Conservation (phyloP, 92 coral and sea anemone species). For the Epizoanthus scotinus region DNA sequence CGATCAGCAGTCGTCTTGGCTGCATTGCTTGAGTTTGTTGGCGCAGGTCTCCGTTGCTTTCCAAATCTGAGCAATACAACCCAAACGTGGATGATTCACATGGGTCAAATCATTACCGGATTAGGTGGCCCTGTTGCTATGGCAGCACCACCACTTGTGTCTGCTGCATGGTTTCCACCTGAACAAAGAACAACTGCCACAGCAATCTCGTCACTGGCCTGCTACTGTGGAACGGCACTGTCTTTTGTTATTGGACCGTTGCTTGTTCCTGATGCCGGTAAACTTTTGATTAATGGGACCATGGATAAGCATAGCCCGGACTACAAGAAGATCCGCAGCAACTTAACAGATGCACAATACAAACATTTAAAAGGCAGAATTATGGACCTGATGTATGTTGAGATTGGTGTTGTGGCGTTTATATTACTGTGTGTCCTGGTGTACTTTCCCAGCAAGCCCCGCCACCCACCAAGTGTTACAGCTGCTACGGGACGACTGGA, state of each 20-base stretch:
- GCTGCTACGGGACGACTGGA: slow-evolving; percentile 96
- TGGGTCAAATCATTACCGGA: slow-evolving; percentile 93
- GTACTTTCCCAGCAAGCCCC: slow-evolving; percentile 87
- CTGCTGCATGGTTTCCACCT: slow-evolving; percentile 99
- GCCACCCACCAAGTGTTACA: slow-evolving; percentile 86
- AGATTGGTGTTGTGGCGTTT: slow-evolving; percentile 66
- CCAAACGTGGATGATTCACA: slow-evolving; percentile 72
- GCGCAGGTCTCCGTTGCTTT: slow-evolving; percentile 85
- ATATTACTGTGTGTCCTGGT: slow-evolving; percentile 66
- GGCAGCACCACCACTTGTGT: slow-evolving; percentile 95
- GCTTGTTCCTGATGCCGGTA: slow-evolving; percentile 75
- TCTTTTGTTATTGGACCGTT: slow-evolving; percentile 87
- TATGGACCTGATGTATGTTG: slow-evolving; percentile 79
- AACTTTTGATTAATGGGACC: not conserved
- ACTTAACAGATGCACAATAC: slow-evolving; percentile 57
- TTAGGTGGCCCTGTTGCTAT: slow-evolving; percentile 95
- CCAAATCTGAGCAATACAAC: slow-evolving; percentile 50
- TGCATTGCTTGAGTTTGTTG: slow-evolving; percentile 78
- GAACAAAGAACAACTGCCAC: slow-evolving; percentile 96
- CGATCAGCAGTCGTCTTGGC: slow-evolving; percentile 81
- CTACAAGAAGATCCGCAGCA: slow-evolving; percentile 46
- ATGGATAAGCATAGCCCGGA: slow-evolving; percentile 22
- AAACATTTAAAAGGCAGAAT: slow-evolving; percentile 59
- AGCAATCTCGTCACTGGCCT: slow-evolving; percentile 87
- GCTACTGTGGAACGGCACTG: slow-evolving; percentile 90